Base-by-base conservation (phyloP, 2,113 vertebrate species). In the Diglossa brunneiventris region DNA sequence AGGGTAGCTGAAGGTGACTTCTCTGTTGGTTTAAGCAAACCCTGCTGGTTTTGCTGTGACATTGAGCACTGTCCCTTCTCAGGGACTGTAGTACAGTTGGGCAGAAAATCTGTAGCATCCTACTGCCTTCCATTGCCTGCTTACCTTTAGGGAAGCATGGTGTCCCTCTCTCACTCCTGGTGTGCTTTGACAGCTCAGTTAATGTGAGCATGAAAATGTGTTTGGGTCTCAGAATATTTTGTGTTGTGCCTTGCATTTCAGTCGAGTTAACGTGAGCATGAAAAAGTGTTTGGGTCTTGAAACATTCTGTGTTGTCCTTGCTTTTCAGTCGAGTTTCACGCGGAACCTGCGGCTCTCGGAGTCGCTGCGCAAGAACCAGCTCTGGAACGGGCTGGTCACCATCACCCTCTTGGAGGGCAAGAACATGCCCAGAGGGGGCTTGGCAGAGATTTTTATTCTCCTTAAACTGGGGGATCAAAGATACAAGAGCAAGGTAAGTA, bases 401-500 rank as follows among this genome's bases (percentile, higher is more conserved):
- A 98, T 99, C 94, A 98, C 98, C 5, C 97, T 99, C 90, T 85
- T 99, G 94, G 99, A 99, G 94, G 99, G 99, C 17, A 99, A 98
- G 95, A 98, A 99, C 77, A 97, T 99, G 85, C 98, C 98, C 0
- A 98, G 98, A 87, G 95, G 97, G 8, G 97, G 97, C 49, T 94
- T 98, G 49, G 97, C 98, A 13, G 99, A 99, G 87, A 89, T 98
- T 89, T 99, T 99, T 52, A 99, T 99, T 58, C 98, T 98, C 95
- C 98, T 99, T 92, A 98, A 98, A 95, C 96, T 99, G 37, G 98
- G 99, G 62, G 98, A 99, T 73, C 99, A 99, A 97, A 99, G 98
- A 94, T 99, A 99, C 95, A 99, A 98, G 83, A 99, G 99, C 97
- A 99, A 99, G 98, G 99, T 99, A 94, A 97, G 97, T 92, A 62